Conservation (phyloP, 2,888 invertebrate genomes). For the Acrobasis suavella region DNA sequence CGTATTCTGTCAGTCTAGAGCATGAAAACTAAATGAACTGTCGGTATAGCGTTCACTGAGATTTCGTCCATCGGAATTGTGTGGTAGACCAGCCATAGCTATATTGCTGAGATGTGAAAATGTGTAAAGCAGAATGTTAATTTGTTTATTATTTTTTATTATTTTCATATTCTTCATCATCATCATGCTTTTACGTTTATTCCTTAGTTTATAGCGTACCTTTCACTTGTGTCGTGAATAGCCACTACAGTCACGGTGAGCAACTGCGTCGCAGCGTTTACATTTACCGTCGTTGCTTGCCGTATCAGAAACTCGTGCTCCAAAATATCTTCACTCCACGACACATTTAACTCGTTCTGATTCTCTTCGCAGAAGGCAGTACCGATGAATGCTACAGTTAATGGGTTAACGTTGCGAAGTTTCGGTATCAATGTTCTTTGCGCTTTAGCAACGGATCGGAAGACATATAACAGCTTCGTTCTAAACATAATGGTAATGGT, state of each 20-base stretch:
- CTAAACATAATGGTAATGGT: slow-evolving; percentile 52
- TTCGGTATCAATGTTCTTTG: slow-evolving; percentile 43
- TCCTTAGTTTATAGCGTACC: slow-evolving; percentile 34
- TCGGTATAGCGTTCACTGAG: too few relatives aligned
- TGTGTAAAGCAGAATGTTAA: too few relatives aligned
- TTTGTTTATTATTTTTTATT: too few relatives aligned
- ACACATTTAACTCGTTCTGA: slow-evolving; percentile 41
- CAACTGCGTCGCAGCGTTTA: slow-evolving; percentile 80
- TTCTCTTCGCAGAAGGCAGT: slow-evolving; percentile 57
- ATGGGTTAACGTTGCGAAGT: slow-evolving; percentile 51
- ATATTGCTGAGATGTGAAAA: too few relatives aligned
- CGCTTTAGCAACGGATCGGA: slow-evolving; percentile 44
- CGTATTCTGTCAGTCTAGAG: too few relatives aligned
- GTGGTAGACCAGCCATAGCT: too few relatives aligned
- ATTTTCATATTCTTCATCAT: too few relatives aligned
- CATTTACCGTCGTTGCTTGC: slow-evolving; percentile 78
- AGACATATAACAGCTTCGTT: slow-evolving; percentile 48
- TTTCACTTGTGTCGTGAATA: slow-evolving; percentile 78
- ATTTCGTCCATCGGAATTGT: too few relatives aligned
- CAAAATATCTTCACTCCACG: slow-evolving; percentile 57
- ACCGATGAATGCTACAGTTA: slow-evolving; percentile 55
- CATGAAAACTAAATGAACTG: too few relatives aligned
- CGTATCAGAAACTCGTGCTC: slow-evolving; percentile 79
- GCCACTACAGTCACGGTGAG: slow-evolving; percentile 80
- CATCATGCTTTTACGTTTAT: too few relatives aligned